Evolutionary conservation across 2,113 vertebrate genomes (phyloP).

Genomic region (Ornithorhynchus anatinus): DNA sequence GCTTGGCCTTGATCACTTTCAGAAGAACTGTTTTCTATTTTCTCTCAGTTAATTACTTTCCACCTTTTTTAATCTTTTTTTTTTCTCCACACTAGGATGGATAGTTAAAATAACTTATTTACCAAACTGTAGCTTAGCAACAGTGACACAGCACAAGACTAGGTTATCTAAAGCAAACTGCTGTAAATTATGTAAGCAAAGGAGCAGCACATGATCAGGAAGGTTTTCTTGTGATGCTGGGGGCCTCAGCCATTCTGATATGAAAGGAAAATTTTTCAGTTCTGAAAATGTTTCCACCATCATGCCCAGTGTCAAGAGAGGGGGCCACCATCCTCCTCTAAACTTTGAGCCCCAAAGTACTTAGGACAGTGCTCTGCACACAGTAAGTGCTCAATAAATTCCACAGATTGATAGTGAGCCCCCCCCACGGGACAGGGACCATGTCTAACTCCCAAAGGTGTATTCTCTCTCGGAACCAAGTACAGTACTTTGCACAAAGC

Average conservation of each 20-base stretch:
- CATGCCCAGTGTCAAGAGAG: too few relatives aligned
- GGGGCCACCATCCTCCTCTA: too few relatives aligned
- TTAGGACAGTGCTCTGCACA: too few relatives aligned
- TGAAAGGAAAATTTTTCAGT: constrained; percentile 35
- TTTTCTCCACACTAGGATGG: constrained; percentile 12
- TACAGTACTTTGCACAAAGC: too few relatives aligned
- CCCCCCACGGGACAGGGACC: too few relatives aligned
- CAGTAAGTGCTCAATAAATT: too few relatives aligned
- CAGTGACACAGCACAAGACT: constrained; percentile 17
- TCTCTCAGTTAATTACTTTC: constrained; percentile 6
- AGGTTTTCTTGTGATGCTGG: not conserved
- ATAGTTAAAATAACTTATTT: constrained; percentile 57
- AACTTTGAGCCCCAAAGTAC: too few relatives aligned
- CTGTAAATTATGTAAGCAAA: constrained; percentile 41
- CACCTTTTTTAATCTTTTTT: not conserved
- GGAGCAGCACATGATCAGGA: constrained; percentile 7
- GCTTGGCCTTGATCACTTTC: not conserved
- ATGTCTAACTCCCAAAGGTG: too few relatives aligned
- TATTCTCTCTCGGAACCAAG: too few relatives aligned
- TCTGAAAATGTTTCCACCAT: not conserved
- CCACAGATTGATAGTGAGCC: too few relatives aligned
- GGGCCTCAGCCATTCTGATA: constrained; percentile 5
- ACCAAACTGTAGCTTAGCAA: constrained; percentile 60
- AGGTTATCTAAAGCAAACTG: constrained; percentile 60
- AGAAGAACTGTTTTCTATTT: constrained; percentile 1